Evolutionary conservation across 2,113 vertebrate species (phyloP), one percentile per base, ranked within the genome.

Genomic region (Acrocephalus arundinaceus): DNA sequence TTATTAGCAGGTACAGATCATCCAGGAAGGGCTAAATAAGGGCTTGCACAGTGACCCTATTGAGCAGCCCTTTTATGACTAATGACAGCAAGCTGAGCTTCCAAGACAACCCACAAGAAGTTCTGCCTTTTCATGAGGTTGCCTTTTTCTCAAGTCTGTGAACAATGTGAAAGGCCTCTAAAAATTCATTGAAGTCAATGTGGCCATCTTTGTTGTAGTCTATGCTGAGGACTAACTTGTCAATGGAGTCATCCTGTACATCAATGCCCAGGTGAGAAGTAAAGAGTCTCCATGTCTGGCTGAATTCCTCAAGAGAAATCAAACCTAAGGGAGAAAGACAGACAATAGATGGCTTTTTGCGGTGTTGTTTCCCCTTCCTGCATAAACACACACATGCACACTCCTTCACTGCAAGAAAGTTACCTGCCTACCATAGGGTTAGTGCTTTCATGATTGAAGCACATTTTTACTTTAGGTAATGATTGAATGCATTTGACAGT

Each of bases 121-220:
- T 84, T 90, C 68, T 68, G 45, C 78, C 73, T 76, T 85, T 48
- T 94, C 85, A 95, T 1, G 80, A 86, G 37, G 70, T 75, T 73
- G 77, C 39, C 57, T 90, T 96, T 62, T 92, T 81, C 79, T 99
- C 98, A 16, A 99, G 96, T 86, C 98, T 99, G 73, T 99, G 99
- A 63, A 99, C 99, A 61, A 99, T 98, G 7, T 98, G 98, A 96
- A 99, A 99, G 71, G 99, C 99, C 96, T 99, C 99, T 67, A 99
- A 97, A 96, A 99, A 99, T 97, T 99, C 99, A 33, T 97, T 99
- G 93, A 99, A 99, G 97, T 99, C 99, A 49, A 99, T 99, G 90
- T 98, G 98, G 94, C 99, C 99, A 10, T 99, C 99, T 96, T 99
- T 99, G 98, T 99, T 99, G 93, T 98, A 98, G 96, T 99, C 99